Evolutionary conservation across 1,140 invertebrate genomes (phyloP), one percentile per base, ranked within the genome.

Genomic region (Colletes latitarsis): DNA sequence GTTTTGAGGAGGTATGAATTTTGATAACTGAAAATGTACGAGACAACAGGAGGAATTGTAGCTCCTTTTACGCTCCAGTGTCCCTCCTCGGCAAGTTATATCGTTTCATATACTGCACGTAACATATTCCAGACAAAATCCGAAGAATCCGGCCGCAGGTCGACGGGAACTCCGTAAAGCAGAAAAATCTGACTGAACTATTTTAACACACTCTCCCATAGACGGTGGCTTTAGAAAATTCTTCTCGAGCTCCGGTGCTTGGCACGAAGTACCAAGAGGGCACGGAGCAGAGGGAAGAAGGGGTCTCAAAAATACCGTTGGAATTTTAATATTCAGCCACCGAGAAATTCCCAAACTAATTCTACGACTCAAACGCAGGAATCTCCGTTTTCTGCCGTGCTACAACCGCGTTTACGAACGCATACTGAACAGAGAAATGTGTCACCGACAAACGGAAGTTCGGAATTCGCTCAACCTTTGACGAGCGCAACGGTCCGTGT

Each of bases 381-480:
- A 77, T 71, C 76, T 77, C 46, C 15, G 58, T 78, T 63, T 73
- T 30, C 68, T 53, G 21, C 77, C 43, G 14, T 41, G 41, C 46
- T 69, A 46, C 30, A 3, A 21, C 41, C 49, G 67, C 17, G 49
- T 30, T 8, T 15, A 53, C 67, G 49, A 30, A 67, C 73, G 46
- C 41, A 46, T 19, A 30, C 10, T 77, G 67, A 72, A 58, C 75
- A 71, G 57, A 58, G 75, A 82, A 82, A 75, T 77, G 77, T 82
- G 60, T 60, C 57, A 43, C 14, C 49, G n/a, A 79, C 76, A 88
- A 88, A 89, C 87, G 84, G 84, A 83, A 89, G 82, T 90, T 89
- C 71, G 85, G 81, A 90, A 91, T 92, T 89, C 88, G 89, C 90
- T 89, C 88, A 90, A 87, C 84, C 88, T 86, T 86, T 83, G 85